Evolutionary conservation across 30 jellyfish, hydroid and myxozoan species (phyloP).

Genomic region (Chrysaora quinquecirrha): DNA sequence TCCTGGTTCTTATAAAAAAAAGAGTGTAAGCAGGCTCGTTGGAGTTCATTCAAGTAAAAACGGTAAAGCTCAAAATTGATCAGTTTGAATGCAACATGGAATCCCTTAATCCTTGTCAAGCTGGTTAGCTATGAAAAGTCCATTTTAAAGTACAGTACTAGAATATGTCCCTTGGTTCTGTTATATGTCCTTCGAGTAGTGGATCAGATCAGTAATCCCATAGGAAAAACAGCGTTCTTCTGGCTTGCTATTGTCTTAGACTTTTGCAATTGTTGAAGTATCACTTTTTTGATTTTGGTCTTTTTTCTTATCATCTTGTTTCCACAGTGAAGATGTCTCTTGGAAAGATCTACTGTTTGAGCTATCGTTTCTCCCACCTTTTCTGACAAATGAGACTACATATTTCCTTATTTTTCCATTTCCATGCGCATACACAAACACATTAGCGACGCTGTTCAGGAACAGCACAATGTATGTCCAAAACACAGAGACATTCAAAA

Average conservation of each 20-base stretch:
- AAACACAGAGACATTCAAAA: constrained; percentile 34
- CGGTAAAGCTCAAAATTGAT: too few species aligned
- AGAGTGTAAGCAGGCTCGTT: too few species aligned
- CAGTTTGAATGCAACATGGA: too few species aligned
- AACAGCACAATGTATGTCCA: constrained; percentile 62
- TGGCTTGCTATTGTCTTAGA: background rate
- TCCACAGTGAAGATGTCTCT: background rate
- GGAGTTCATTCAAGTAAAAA: too few species aligned
- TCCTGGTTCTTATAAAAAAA: too few species aligned
- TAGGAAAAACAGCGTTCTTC: too few species aligned
- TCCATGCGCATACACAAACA: constrained; percentile 56
- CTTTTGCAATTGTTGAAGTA: background rate
- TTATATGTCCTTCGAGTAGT: too few species aligned
- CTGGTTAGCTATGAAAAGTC: too few species aligned
- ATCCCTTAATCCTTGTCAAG: too few species aligned
- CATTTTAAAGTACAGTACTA: too few species aligned
- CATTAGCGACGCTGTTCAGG: constrained; percentile 51
- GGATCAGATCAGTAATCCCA: too few species aligned
- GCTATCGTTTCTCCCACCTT: constrained; percentile 7
- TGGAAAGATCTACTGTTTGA: constrained; percentile 18
- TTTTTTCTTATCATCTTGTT: background rate
- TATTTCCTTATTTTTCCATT: constrained; percentile 45
- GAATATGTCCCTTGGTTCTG: too few species aligned
- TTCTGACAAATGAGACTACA: background rate
- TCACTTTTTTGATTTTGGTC: background rate